Base-by-base conservation (phyloP, 2,113 vertebrate genomes). In the Halichoerus grypus region DNA sequence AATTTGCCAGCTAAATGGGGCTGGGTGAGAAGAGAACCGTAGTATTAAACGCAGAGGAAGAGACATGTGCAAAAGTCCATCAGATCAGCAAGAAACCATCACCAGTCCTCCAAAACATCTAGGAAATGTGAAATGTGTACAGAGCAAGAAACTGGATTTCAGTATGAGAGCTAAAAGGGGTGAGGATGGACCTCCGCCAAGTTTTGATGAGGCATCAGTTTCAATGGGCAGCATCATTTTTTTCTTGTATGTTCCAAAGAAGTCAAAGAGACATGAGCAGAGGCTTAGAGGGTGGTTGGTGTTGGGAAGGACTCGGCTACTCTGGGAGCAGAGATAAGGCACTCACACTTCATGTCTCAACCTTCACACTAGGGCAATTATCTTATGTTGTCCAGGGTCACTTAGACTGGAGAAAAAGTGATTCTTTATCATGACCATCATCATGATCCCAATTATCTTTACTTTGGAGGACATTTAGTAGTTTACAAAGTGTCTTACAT, bases 301-400 rank as follows among this genome's bases (percentile, higher is more conserved):
- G 1, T 1, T 65, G 31, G 31, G 33, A 69, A 85, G 12, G 26
- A 42, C 42, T 85, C 28, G 36, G 13, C 0, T 24, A 4, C 5
- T 49, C 4, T 8, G 0, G 33, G 39, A 74, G 36, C 31, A 61
- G 31, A 76, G 18, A 61, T 42, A 26, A 71, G 65, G 61, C 15
- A 15, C 11, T 9, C 15, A 31, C 0, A 22, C 28, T n/a, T 51
- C 15, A 57, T 1, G 3, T 14, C 26, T 80, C 31, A 65, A 0
- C 0, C 13, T 69, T 26, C 4, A 3, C 7, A 42, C 22, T 12
- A 9, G 9, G 22, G 72, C 1, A 46, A 4, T 65, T 36, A 59
- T 33, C 10, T 22, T 53, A 42, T 7, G 36, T 4, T 65, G 4
- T 63, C 21, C 36, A 22, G 19, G 83, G 55, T 31, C 79, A 76